Evolutionary conservation across 2,113 vertebrate genomes (phyloP), one percentile per base, ranked within the genome.

Genomic region (Otocyon megalotis): DNA sequence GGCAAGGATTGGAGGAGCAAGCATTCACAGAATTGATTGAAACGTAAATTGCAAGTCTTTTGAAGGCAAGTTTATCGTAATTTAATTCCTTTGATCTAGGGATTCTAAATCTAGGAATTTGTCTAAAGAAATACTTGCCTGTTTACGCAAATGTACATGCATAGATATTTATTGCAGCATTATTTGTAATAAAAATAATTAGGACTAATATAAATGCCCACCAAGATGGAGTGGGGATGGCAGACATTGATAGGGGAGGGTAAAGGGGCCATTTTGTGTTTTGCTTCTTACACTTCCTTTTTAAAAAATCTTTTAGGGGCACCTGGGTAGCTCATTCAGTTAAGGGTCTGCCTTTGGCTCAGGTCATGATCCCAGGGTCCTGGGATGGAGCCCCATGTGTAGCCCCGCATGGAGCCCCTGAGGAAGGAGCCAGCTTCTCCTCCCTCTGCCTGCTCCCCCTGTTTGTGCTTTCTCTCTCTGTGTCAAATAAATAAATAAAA

Each of bases 61-160:
- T 37, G 62, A 83, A 81, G 60, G 43, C 3, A 10, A 88, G 37
- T 79, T 94, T 71, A 60, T 26, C 56, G 32, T n/a, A 90, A 35
- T 84, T 92, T 92, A 83, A 50, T 56, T 90, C 11, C 58, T 92
- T 84, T 35, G 26, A 72, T 63, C 19, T 28, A 22, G 17, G 63
- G 37, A 85, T 92, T 94, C 56, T n/a, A 37, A 22, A 43, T 65
- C 48, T n/a, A 92, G 37, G 48, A 92, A 11, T 97, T 69, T 37
- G 3, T 92, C 26, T 94, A 74, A 76, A 94, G 53, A 82, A 72
- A 72, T 50, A n/a, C 48, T 93, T 87, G 54, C 11, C 20, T 54
- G 12, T 63, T 8, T 13, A 48, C 1, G 13, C 28, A 69, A 58
- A 63, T 63, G 2, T 13, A 20, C 74, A n/a, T 43, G 54, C 3